Percentiles rank a stretch among this genome's conserved stretches.
Evolutionary conservation across 2,113 vertebrate genomes (phyloP).

Genomic region (Morone saxatilis): DNA sequence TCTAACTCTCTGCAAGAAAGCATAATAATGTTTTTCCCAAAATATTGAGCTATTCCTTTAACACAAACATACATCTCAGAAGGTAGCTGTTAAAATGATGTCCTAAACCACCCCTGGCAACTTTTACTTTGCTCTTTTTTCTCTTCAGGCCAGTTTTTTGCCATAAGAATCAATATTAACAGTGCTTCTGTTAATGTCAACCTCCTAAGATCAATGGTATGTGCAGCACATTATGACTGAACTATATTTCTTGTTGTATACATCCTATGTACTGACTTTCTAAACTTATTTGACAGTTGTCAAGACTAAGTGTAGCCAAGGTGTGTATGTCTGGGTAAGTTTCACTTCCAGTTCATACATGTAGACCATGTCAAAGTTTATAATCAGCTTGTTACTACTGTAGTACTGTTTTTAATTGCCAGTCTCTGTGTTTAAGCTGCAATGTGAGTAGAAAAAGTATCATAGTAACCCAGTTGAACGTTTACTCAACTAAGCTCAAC

Average conservation of each 20-base stretch:
- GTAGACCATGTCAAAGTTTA: neutral
- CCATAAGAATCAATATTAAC: constrained; percentile 38
- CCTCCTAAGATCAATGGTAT: constrained; percentile 21
- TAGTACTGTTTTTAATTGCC: neutral
- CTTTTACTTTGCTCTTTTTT: neutral
- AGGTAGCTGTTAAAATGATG: neutral
- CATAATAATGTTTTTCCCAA: neutral
- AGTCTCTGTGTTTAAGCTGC: neutral
- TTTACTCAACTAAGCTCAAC: too few species aligned
- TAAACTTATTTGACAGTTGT: constrained; percentile 46
- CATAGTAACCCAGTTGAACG: neutral
- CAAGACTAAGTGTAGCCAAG: fast-evolving
- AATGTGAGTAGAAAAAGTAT: neutral
- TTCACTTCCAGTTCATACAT: neutral
- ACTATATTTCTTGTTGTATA: neutral
- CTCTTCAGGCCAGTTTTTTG: constrained; percentile 63
- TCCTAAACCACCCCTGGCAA: neutral
- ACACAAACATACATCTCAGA: neutral
- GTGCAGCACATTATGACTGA: constrained; percentile 9
- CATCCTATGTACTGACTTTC: constrained; percentile 2
- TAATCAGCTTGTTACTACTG: neutral
- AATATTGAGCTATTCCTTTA: neutral
- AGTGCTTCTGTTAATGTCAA: fast-evolving
- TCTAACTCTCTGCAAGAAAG: neutral
- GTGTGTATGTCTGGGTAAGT: constrained; percentile 46